Percentiles rank a stretch among this genome's conserved stretches.
phyloP scores from a whole-genome alignment of 2,113 vertebrate genomes.

The Trinectes maculatus region DNA sequence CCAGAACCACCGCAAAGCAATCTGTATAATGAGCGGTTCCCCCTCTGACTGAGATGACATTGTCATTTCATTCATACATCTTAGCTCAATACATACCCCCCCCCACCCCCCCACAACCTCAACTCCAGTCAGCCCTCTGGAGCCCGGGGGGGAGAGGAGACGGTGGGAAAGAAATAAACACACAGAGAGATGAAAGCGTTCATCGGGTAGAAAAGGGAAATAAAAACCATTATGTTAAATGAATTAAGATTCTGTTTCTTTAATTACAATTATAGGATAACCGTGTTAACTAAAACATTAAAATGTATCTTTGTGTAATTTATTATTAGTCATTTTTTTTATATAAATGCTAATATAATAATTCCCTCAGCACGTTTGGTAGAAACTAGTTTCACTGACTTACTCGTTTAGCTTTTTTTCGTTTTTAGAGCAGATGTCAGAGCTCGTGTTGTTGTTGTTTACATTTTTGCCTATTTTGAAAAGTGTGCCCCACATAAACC shows the following conservation, averaged over 20 bases:
- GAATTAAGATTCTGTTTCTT: slow-evolving; percentile 41
- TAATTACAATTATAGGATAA: slow-evolving; percentile 35
- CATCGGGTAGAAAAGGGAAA: slow-evolving; percentile 21
- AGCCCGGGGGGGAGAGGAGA: slow-evolving; percentile 54
- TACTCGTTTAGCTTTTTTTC: slow-evolving; percentile 23
- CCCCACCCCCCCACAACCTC: no score
- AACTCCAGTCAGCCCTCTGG: slow-evolving; percentile 43
- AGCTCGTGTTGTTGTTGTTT: slow-evolving; percentile 55
- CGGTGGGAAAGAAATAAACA: slow-evolving; percentile 52
- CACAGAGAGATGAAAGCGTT: slow-evolving; percentile 44
- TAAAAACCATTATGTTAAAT: slow-evolving; percentile 20
- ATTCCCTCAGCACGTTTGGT: slow-evolving; percentile 44
- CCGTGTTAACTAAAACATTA: slow-evolving; percentile 26
- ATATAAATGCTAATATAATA: slow-evolving; percentile 40
- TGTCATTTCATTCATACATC: slow-evolving; percentile 67
- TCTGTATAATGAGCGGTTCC: slow-evolving; percentile 79
- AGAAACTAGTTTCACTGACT: slow-evolving; percentile 55
- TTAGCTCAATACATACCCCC: slow-evolving; percentile 53
- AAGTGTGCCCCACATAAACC: slow-evolving; percentile 54
- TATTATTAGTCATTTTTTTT: slow-evolving; percentile 1
- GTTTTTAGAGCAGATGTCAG: slow-evolving; percentile 50
- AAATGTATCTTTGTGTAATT: slow-evolving; percentile 13
- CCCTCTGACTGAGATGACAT: slow-evolving; percentile 57
- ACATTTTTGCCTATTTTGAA: slow-evolving; percentile 47
- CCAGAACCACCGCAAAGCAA: slow-evolving; percentile 68